These are phyloP conservation scores for Exocentrus adspersus DNA, from an alignment of 2,888 invertebrate genomes.

Conservation along the genomic window DNA sequence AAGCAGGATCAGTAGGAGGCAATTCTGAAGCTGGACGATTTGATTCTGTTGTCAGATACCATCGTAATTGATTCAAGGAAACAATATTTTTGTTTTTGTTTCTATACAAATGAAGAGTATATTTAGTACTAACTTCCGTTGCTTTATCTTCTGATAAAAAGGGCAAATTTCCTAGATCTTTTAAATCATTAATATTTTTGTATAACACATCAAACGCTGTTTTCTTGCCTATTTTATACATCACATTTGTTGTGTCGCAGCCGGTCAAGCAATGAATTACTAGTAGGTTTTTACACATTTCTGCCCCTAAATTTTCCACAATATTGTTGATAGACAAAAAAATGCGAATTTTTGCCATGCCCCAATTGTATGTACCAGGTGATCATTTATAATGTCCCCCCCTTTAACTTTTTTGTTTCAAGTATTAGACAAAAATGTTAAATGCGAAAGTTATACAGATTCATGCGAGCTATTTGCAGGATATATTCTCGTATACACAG, in stretches of 20 bases:
- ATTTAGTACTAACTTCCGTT: background rate
- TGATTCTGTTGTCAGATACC: background rate
- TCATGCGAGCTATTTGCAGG: no score
- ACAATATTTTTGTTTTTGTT: no score
- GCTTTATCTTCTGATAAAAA: constrained; percentile 10
- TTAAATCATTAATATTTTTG: constrained; percentile 4
- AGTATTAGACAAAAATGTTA: no score
- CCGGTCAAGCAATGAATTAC: background rate
- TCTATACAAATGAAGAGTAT: no score
- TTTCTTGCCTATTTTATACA: constrained; percentile 1
- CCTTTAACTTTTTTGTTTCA: no score
- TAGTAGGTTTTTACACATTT: background rate
- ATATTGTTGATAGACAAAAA: background rate
- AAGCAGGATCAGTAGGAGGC: constrained; percentile 4
- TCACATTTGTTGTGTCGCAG: background rate
- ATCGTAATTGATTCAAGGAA: no score
- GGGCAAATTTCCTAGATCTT: constrained; percentile 2
- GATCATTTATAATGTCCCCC: no score
- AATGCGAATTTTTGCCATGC: background rate
- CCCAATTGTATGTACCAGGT: background rate
- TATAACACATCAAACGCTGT: constrained; percentile 4
- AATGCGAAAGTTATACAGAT: no score
- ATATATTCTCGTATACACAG: no score
- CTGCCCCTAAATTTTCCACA: background rate
- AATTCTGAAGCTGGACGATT: constrained; percentile 4